Conservation (phyloP, 2,797 vertebrate species). For the Nannoperca obscura region DNA sequence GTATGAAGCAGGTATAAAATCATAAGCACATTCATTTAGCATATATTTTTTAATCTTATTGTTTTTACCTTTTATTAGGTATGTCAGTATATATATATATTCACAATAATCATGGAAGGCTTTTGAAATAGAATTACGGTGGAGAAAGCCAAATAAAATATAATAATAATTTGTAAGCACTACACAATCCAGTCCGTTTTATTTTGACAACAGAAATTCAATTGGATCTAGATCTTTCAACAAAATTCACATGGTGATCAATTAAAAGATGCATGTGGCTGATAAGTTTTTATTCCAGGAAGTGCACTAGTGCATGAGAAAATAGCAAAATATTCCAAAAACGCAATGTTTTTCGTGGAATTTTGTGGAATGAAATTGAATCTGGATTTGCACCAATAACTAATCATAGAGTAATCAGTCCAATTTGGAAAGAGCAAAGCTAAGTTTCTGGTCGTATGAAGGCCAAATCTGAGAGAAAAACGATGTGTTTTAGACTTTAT, state of each 20-base stretch:
- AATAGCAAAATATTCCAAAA: neutral
- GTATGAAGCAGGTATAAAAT: neutral
- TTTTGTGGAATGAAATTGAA: conserved; percentile 1
- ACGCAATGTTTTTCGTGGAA: neutral
- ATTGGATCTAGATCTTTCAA: neutral
- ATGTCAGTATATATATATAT: neutral
- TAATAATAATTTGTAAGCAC: neutral
- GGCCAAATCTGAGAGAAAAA: conserved; percentile 9
- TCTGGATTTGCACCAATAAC: conserved; percentile 11
- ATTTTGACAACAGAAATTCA: conserved; percentile 7
- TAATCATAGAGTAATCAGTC: neutral
- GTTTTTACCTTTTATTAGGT: neutral
- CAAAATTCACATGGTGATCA: neutral
- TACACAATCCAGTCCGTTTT: neutral
- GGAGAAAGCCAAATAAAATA: conserved; percentile 13
- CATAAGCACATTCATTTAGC: neutral
- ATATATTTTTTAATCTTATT: neutral
- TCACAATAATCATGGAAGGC: neutral
- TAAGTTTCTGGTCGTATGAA: conserved; percentile 5
- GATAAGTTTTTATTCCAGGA: neutral
- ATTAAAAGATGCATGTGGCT: conserved; percentile 7
- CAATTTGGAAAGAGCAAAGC: conserved; percentile 6
- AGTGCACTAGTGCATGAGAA: neutral
- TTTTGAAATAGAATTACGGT: conserved; percentile 8
- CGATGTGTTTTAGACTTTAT: conserved; percentile 24